Base-by-base conservation (phyloP, 2,888 invertebrate genomes). In the Metopia argyrocephala region DNA sequence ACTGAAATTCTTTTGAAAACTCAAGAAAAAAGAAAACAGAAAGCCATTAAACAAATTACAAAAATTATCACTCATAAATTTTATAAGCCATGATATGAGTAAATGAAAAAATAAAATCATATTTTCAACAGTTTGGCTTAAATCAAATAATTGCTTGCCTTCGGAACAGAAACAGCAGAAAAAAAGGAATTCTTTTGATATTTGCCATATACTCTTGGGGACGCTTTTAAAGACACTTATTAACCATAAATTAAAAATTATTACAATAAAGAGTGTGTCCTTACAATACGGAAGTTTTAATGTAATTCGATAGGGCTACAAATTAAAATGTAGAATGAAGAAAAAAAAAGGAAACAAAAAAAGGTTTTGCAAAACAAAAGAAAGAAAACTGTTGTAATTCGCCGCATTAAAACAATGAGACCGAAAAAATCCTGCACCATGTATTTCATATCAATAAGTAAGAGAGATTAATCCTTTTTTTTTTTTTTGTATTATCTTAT, bases 221-320 rank as follows among this genome's bases (percentile, higher is more conserved):
- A 74, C 59, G 50, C 38, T 74, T 66, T 52, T 45, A 65, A 65
- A 57, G 38, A 20, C 59, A 46, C n/a, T n/a, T 62, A 61, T 75
- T 68, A 75, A 68, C 61, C 75, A 75, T 68, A 68, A 75, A 75
- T 75, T 76, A 76, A 50, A 68, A 75, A 75, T 20, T 50, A 52
- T 18, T 23, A 70, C 12, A 18, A 62, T 45, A 61, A 20, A 21
- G 7, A 18, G 12, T 12, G 2, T 15, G 15, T 12, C 12, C 18
- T 50, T 45, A 38, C 38, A 64, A 62, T 25, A 62, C 48, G 57
- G 70, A 64, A 45, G 57, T 70, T 65, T 50, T 20, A 76, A 50
- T 70, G 64, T 70, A 76, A 70, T 70, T 70, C 65, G 65, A 76
- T 76, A 70, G 21, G 76, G 76, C 65, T 59, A 70, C 76, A 59